A percentile compares a stretch with the other conserved stretches of the same genome.
Evolutionary conservation across 2,797 vertebrate genomes (phyloP).

Genomic region (Amazona finschi): DNA sequence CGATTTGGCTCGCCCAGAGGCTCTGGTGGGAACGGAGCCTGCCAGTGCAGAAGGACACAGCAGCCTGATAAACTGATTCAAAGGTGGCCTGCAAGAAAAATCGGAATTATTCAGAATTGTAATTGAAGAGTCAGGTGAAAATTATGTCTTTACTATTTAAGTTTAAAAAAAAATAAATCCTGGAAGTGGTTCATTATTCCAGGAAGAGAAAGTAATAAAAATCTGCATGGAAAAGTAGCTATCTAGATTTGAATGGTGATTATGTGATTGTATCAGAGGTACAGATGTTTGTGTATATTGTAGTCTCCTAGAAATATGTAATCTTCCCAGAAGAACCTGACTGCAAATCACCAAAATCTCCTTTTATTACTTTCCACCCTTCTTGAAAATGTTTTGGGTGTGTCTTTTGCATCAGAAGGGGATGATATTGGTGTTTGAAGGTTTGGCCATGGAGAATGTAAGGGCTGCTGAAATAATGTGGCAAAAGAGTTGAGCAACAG

Average conservation of each 20-base stretch:
- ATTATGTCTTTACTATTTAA: neutral
- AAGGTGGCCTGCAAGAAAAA: neutral
- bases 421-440: neutral
- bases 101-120: neutral
- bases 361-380: conserved; percentile 39
- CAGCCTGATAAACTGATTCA: neutral
- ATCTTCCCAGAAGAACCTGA: conserved; percentile 58
- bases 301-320: conserved; percentile 24
- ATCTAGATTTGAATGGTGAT: conserved; percentile 13
- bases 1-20: neutral
- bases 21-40: neutral
- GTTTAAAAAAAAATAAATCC: neutral
- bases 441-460: neutral
- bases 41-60: neutral
- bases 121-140: neutral
- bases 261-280: conserved; percentile 19
- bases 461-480: neutral
- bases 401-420: conserved; percentile 25
- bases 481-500: conserved; percentile 3
- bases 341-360: conserved; percentile 53
- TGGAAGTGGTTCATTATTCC: neutral
- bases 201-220: conserved; percentile 29
- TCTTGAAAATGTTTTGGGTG: conserved; percentile 39
- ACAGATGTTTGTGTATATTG: neutral
- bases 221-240: neutral